Percentiles rank a stretch among this genome's conserved stretches.
phyloP scores from a whole-genome alignment of 1,140 invertebrate genomes.

The Ditylenchus dipsaci region DNA sequence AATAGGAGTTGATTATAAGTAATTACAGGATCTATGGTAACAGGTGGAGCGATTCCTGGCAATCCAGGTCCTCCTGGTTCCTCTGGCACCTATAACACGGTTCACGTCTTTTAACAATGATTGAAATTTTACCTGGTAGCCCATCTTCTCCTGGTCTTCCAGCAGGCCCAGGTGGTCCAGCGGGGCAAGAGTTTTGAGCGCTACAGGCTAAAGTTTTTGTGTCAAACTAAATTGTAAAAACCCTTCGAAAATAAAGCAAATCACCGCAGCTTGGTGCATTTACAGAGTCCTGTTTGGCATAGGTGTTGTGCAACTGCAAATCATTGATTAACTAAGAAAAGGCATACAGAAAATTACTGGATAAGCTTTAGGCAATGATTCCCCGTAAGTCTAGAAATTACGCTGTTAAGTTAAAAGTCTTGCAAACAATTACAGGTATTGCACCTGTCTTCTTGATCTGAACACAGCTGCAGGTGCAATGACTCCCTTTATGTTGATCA shows the following conservation, averaged over 20 bases:
- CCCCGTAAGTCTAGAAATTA: slow-evolving; percentile 29
- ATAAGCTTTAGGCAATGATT: slow-evolving; percentile 44
- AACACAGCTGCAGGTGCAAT: slow-evolving; percentile 6
- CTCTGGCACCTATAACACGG: slow-evolving; percentile 25
- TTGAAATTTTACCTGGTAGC: slow-evolving; percentile 13
- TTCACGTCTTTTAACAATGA: background rate
- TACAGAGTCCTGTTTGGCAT: slow-evolving; percentile 50
- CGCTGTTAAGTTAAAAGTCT: slow-evolving; percentile 12
- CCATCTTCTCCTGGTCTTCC: slow-evolving; percentile 52
- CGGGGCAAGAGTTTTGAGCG: slow-evolving; percentile 43
- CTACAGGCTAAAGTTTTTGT: slow-evolving; percentile 52
- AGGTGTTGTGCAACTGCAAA: slow-evolving; percentile 42
- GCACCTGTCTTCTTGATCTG: slow-evolving; percentile 15
- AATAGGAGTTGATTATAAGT: background rate
- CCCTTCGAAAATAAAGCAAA: background rate
- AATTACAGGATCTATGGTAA: slow-evolving; percentile 51
- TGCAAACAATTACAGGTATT: background rate
- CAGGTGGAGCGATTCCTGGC: slow-evolving; percentile 52
- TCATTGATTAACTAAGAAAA: no score
- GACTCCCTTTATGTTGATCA: slow-evolving; percentile 23
- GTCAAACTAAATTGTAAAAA: background rate
- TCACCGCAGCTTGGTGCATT: slow-evolving; percentile 44
- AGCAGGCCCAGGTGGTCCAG: slow-evolving; percentile 48
- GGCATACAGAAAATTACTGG: slow-evolving; percentile 15
- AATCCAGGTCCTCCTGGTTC: slow-evolving; percentile 45